Evolutionary conservation across 2,888 invertebrate species (phyloP).

Genomic region (Sphecodes monilicornis): DNA sequence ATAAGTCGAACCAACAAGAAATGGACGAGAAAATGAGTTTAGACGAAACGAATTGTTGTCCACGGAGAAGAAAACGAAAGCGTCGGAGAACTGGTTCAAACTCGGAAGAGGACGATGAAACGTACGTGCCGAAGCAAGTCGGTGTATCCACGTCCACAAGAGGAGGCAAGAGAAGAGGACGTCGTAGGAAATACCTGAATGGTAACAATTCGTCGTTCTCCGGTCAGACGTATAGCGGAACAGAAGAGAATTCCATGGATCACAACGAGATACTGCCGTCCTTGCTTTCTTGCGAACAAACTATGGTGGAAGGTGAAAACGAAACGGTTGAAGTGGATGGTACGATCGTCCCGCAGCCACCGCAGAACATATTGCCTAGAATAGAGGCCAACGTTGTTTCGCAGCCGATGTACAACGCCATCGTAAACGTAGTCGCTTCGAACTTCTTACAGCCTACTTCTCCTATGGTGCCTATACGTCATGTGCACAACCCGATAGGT

Average conservation of each 20-base stretch:
- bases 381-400: slow-evolving; percentile 4
- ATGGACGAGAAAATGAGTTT: slow-evolving; percentile 78
- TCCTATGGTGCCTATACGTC: not conserved
- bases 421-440: slow-evolving; percentile 42
- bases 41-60: slow-evolving; percentile 81
- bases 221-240: not conserved
- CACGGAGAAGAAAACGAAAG: slow-evolving; percentile 77
- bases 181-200: slow-evolving; percentile 13
- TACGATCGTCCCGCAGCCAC: slow-evolving; percentile 1
- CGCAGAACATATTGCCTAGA: slow-evolving; percentile 13
- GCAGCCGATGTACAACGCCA: slow-evolving; percentile 26
- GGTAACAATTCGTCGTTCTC: not conserved
- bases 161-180: slow-evolving; percentile 49
- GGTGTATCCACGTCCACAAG: not conserved
- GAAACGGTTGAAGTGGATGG: slow-evolving; percentile 53
- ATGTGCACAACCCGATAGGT: not conserved
- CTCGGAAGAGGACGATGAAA: slow-evolving; percentile 78
- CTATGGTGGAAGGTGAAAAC: slow-evolving; percentile 77
- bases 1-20: slow-evolving; percentile 71
- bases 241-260: slow-evolving; percentile 19
- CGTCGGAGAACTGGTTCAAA: slow-evolving; percentile 74
- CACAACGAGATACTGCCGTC: slow-evolving; percentile 33
- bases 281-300: slow-evolving; percentile 75
- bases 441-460: slow-evolving; percentile 42
- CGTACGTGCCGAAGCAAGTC: slow-evolving; percentile 57